These are phyloP conservation scores for Stenodema calcarata DNA, from an alignment of 2,888 invertebrate genomes.

Conservation along the genomic window DNA sequence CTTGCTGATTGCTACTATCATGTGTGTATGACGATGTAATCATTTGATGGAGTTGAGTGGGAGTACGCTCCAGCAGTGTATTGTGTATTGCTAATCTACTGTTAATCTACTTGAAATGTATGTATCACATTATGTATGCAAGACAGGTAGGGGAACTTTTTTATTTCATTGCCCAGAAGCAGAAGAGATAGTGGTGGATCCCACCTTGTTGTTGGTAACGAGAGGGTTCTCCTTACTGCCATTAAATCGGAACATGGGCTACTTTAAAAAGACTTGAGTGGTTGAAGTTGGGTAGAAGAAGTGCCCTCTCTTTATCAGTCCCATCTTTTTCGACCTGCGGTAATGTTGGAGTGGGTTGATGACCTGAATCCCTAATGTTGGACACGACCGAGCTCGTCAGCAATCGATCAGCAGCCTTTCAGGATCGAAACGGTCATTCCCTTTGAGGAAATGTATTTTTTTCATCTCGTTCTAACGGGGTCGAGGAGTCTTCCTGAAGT, in stretches of 20 bases:
- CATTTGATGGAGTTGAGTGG: too few relatives aligned
- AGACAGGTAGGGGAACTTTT: too few relatives aligned
- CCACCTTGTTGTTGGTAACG: too few relatives aligned
- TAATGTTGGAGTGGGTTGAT: slow-evolving; percentile 28
- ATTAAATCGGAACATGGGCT: not conserved
- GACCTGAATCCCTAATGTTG: slow-evolving; percentile 38
- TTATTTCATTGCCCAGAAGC: too few relatives aligned
- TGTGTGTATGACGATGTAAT: too few relatives aligned
- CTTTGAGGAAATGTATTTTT: not conserved
- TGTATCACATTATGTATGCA: too few relatives aligned
- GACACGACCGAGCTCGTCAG: slow-evolving; percentile 3
- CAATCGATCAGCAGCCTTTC: slow-evolving; percentile 19
- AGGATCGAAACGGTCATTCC: not conserved
- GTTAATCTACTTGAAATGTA: too few relatives aligned
- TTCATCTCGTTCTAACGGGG: too few relatives aligned
- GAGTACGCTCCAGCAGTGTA: too few relatives aligned
- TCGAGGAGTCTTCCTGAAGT: not conserved
- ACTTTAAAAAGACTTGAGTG: not conserved
- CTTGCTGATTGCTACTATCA: too few relatives aligned
- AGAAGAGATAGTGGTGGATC: too few relatives aligned
- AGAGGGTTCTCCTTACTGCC: not conserved
- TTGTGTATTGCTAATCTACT: too few relatives aligned
- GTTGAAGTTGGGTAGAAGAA: not conserved
- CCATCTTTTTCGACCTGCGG: not conserved
- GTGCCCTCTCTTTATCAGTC: not conserved